phyloP scores from a whole-genome alignment of 2,888 invertebrate species.

The Neoaliturus tenellus region DNA sequence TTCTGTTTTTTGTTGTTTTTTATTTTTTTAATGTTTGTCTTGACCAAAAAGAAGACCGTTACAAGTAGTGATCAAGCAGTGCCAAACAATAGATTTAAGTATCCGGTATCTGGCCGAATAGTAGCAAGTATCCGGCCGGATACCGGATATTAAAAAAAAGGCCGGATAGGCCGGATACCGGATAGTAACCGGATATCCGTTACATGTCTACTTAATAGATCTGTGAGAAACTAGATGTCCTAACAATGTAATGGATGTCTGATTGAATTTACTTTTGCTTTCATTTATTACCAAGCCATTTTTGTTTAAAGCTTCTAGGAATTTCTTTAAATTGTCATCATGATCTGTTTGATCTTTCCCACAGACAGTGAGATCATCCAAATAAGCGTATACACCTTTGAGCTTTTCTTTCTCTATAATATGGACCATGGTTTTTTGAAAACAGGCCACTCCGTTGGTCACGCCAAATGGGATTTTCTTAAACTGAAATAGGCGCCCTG shows the following conservation, averaged over 20 bases:
- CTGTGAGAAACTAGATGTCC: not conserved
- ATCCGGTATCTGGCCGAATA: no score
- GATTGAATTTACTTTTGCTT: constrained; percentile 23
- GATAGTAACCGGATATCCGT: no score
- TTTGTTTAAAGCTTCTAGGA: constrained; percentile 33
- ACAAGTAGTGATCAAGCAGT: no score
- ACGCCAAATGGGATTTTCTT: constrained; percentile 60
- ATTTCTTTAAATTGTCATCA: constrained; percentile 14
- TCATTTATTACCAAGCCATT: constrained; percentile 49
- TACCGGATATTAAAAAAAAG: no score
- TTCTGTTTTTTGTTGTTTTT: no score
- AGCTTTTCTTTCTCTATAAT: constrained; percentile 25
- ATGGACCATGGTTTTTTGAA: constrained; percentile 57
- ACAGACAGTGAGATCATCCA: constrained; percentile 54
- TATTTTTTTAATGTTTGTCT: no score
- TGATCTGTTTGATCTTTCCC: not conserved
- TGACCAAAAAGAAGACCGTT: no score
- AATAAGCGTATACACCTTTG: constrained; percentile 25
- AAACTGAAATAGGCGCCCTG: constrained; percentile 59
- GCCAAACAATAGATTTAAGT: no score
- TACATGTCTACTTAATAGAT: no score
- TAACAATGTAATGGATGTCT: not conserved
- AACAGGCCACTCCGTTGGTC: constrained; percentile 60
- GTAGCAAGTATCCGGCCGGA: no score
- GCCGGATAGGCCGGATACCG: no score